Evolutionary conservation across 1,140 invertebrate genomes (phyloP).

Genomic region (Sinella curviseta): DNA sequence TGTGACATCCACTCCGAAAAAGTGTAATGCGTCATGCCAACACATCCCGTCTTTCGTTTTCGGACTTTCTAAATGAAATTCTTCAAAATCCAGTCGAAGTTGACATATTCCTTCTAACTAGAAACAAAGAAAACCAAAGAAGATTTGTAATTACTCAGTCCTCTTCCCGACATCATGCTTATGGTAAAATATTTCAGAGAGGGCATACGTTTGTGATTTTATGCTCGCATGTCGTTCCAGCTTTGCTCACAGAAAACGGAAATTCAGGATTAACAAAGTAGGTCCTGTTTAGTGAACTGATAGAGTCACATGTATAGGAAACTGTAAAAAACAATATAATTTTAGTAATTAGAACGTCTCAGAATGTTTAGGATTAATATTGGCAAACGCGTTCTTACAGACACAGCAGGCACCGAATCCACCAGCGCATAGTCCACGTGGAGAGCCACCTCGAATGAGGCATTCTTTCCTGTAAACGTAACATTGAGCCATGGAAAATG

Average conservation of each 20-base stretch:
- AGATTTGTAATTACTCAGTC: constrained; percentile 60
- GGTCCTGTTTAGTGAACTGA: constrained; percentile 73
- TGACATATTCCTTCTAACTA: constrained; percentile 47
- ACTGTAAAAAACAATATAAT: constrained; percentile 26
- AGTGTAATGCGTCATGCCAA: constrained; percentile 76
- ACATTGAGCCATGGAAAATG: background rate
- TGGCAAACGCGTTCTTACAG: constrained; percentile 59
- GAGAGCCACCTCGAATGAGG: constrained; percentile 64
- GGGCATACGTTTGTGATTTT: constrained; percentile 67
- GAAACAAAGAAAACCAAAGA: constrained; percentile 57
- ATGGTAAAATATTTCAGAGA: background rate
- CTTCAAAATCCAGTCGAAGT: constrained; percentile 73
- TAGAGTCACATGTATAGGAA: constrained; percentile 65
- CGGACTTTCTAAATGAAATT: constrained; percentile 71
- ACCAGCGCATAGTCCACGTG: constrained; percentile 72
- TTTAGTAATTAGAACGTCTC: background rate
- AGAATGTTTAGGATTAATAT: background rate
- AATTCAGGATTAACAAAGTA: constrained; percentile 80
- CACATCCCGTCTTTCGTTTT: constrained; percentile 72
- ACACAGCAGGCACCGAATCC: constrained; percentile 76
- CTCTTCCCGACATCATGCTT: background rate
- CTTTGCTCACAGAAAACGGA: constrained; percentile 67
- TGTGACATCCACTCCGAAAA: constrained; percentile 71
- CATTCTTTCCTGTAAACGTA: constrained; percentile 60
- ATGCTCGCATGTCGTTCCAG: constrained; percentile 75